Evolutionary conservation across 2,113 vertebrate species (phyloP).

Genomic region (Tragelaphus strepsiceros): DNA sequence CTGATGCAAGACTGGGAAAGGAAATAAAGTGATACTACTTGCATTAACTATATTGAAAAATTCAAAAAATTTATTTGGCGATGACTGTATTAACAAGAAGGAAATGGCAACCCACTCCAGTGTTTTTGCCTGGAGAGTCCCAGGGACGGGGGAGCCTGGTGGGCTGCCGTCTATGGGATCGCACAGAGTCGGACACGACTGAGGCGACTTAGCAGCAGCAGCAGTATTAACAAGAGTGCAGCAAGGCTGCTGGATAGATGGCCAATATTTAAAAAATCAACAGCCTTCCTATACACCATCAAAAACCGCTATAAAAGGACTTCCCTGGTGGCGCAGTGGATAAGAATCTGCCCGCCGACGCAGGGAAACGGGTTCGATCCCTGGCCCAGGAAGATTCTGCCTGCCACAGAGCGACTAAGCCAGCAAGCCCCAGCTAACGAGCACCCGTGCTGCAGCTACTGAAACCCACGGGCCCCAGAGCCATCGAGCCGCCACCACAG

Average conservation of each 20-base stretch:
- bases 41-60: background rate
- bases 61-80: background rate
- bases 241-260: background rate
- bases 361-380: background rate
- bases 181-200: no score
- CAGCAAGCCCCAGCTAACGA: background rate
- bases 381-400: background rate
- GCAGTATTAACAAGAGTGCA: background rate
- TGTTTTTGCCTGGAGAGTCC: no score
- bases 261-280: background rate
- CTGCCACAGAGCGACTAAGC: background rate
- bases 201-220: no score
- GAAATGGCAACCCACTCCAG: no score
- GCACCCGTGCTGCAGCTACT: rapidly evolving
- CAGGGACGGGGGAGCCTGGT: no score
- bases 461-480: background rate
- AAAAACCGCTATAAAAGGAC: background rate
- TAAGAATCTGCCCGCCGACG: background rate
- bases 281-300: background rate
- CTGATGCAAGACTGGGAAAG: background rate
- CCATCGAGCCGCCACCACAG: background rate
- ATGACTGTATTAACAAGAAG: background rate
- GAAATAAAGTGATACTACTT: background rate
- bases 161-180: no score
- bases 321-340: background rate